Conservation (phyloP, 2,888 invertebrate genomes). For the Chymomyza procnemis region DNA sequence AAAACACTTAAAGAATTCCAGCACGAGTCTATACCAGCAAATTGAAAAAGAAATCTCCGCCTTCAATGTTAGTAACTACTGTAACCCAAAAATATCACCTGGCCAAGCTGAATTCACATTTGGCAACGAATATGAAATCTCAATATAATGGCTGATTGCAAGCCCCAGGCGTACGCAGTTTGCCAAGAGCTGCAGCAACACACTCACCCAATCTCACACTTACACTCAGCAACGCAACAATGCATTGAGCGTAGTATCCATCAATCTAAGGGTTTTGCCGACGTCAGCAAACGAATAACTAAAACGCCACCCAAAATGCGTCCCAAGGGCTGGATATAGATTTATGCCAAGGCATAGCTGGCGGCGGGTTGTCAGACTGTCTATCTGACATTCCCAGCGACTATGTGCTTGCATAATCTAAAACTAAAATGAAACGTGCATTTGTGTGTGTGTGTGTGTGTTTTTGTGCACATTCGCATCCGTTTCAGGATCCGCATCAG, state of each 20-base stretch:
- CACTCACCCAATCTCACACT: too few species aligned
- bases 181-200: slow-evolving; percentile 7
- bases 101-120: neutral
- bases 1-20: too few species aligned
- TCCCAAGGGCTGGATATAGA: neutral
- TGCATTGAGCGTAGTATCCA: neutral
- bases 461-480: neutral
- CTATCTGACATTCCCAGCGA: slow-evolving; percentile 7
- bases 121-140: slow-evolving; percentile 41
- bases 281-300: slow-evolving; percentile 42
- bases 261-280: slow-evolving; percentile 41
- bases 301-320: neutral
- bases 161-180: slow-evolving; percentile 33
- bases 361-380: slow-evolving; percentile 5
- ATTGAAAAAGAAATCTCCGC: neutral
- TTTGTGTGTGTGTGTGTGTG: neutral
- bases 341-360: slow-evolving; percentile 4
- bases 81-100: neutral
- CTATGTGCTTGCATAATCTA: slow-evolving; percentile 35
- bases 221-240: too few species aligned
- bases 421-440: neutral
- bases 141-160: slow-evolving; percentile 53
- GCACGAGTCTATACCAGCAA: too few species aligned
- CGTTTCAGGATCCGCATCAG: neutral
- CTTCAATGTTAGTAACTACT: neutral